Evolutionary conservation across 1,140 invertebrate genomes (phyloP).

Genomic region (Ruditapes philippinarum): DNA sequence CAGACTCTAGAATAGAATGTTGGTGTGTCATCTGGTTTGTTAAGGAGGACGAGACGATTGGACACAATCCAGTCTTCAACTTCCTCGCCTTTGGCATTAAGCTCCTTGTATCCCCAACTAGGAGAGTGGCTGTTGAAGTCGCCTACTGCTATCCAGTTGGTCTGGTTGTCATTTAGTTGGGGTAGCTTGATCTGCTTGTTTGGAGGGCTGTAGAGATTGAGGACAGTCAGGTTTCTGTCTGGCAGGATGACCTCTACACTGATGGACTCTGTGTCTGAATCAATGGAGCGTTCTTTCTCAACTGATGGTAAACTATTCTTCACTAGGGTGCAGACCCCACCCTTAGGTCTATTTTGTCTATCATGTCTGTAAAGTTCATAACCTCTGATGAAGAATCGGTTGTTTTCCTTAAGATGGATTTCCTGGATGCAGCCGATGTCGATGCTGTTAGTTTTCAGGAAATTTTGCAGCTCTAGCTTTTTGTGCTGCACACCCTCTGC

Average conservation of each 20-base stretch:
- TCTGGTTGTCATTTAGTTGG: neutral
- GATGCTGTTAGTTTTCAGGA: constrained; percentile 21
- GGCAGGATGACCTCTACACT: constrained; percentile 25
- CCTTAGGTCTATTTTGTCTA: constrained; percentile 40
- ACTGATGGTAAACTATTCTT: constrained; percentile 33
- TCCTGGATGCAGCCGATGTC: constrained; percentile 4
- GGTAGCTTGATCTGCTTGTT: constrained; percentile 39
- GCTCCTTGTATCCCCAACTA: constrained; percentile 60
- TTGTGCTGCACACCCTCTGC: constrained; percentile 36
- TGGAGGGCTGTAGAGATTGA: constrained; percentile 57
- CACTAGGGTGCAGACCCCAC: constrained; percentile 31
- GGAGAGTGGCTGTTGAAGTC: constrained; percentile 58
- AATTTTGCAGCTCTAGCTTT: constrained; percentile 39
- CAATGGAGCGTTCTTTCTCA: constrained; percentile 36
- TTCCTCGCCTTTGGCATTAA: constrained; percentile 56
- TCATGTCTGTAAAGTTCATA: constrained; percentile 46
- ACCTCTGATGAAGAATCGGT: constrained; percentile 25
- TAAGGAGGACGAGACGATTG: constrained; percentile 42
- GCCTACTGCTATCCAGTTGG: constrained; percentile 24
- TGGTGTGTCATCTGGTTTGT: constrained; percentile 60
- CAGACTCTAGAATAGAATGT: constrained; percentile 57
- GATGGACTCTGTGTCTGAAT: constrained; percentile 46
- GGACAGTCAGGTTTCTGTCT: constrained; percentile 13
- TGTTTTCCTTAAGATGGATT: neutral
- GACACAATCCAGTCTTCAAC: constrained; percentile 52